phyloP scores from a whole-genome alignment of 2,113 vertebrate species.

The Mungos mungo region DNA sequence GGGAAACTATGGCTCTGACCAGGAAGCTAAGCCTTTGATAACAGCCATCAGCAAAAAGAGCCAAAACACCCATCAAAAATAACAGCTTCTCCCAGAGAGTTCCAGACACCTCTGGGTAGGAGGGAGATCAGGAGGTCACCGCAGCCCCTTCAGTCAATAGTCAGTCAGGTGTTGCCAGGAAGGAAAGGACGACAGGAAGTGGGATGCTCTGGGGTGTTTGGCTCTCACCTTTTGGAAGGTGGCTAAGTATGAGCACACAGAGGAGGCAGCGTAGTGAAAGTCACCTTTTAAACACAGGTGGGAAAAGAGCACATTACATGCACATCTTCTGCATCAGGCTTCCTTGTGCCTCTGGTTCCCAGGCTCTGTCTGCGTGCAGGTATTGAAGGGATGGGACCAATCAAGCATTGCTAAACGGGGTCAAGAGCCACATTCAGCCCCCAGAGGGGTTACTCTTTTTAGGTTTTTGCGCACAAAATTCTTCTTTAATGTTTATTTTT shows the following conservation, averaged over 20 bases:
- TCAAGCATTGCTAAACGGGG: neutral
- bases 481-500: neutral
- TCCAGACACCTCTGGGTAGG: neutral
- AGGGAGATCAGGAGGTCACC: neutral
- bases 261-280: neutral
- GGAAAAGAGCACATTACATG: neutral
- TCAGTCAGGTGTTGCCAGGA: neutral
- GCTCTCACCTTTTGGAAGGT: neutral
- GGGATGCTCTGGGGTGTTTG: neutral
- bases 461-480: neutral
- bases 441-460: neutral
- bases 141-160: neutral
- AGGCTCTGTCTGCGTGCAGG: neutral
- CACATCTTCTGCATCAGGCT: accelerated
- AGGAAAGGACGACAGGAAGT: neutral
- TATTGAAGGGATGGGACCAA: neutral
- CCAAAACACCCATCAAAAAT: neutral
- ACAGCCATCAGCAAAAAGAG: neutral
- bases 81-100: neutral
- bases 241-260: neutral
- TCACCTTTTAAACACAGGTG: neutral
- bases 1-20: neutral
- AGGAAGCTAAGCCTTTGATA: neutral
- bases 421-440: neutral
- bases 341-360: neutral